Evolutionary conservation across 2,888 invertebrate species (phyloP), one percentile per base, ranked within the genome.

Genomic region (Drosophila robusta): DNA sequence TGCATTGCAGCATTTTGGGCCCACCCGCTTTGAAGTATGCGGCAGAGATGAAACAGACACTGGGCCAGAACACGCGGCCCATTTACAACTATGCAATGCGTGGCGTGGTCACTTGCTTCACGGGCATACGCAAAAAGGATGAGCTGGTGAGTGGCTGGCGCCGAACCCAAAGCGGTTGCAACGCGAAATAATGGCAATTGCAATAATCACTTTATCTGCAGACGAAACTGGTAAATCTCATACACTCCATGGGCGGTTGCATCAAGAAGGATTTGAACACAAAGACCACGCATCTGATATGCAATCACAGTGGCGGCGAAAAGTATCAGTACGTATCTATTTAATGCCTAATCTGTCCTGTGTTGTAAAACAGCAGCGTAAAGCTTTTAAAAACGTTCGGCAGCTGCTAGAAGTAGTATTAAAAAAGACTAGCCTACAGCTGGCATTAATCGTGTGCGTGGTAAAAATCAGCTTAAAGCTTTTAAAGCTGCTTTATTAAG

Each of bases 201-300:
- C n/a, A 7, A 16, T 9, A 16, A 11, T 16, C 8, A 3, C 3
- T 16, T 3, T 4, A 9, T 34, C 18, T 92, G 16, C 93, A 98
- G 98, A 96, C 95, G 88, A 95, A 95, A 92, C 94, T 98, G 92
- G 96, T 98, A 85, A 96, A 96, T 84, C 93, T 98, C 92, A 96
- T 98, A 85, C 98, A 98, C 93, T 96, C 96, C 92, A 98, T 99
- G 98, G 98, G 98, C 83, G 99, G 98, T 50, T 97, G 97, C 87
- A 97, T 98, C 90, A 95, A 98, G 76, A 97, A 96, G 93, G 98
- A 98, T 90, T 96, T 97, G 94, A 95, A 95, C 70, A 94, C 95
- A 63, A 96, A 96, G 91, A 96, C 98, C 80, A 99, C 98, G 57
- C 98, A 99, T 94, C 94, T 99, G 80, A 97, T 99, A 82, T 97